phyloP scores from a whole-genome alignment of 2,888 invertebrate genomes.

The Epiperipatus broadwayi region DNA sequence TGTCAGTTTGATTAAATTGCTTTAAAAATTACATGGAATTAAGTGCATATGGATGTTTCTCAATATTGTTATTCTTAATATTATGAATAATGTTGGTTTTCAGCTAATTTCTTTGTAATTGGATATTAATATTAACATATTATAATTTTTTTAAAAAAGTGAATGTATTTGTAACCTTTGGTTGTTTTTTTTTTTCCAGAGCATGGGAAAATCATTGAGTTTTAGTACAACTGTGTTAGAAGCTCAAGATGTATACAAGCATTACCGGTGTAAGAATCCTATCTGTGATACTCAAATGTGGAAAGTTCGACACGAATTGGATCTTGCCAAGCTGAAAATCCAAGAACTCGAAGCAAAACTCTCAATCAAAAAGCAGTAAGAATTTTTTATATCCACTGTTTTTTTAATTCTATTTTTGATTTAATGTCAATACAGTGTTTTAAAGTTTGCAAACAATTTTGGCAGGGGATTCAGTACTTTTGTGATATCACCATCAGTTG shows the following conservation, averaged over 20 bases:
- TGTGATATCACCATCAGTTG: no score
- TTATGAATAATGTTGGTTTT: neutral
- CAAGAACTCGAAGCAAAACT: constrained; percentile 66
- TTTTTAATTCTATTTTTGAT: no score
- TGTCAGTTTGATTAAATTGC: no score
- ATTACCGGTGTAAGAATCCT: constrained; percentile 55
- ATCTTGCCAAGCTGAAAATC: constrained; percentile 61
- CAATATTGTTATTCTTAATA: no score
- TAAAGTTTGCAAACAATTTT: no score
- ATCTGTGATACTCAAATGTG: constrained; percentile 63
- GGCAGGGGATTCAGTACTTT: no score
- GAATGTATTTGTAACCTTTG: constrained; percentile 12
- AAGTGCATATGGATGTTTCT: no score
- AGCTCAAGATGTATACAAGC: constrained; percentile 51
- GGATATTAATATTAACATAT: neutral
- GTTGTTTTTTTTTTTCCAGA: no score
- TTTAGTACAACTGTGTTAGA: constrained; percentile 60
- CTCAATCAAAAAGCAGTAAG: no score
- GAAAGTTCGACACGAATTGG: constrained; percentile 76
- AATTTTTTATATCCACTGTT: no score
- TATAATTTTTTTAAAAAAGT: constrained; percentile 8
- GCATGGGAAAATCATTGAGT: constrained; percentile 54
- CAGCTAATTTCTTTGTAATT: neutral
- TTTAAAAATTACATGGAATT: no score
- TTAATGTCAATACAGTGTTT: no score